Conservation (phyloP, 2,888 invertebrate genomes). For the Melinaea marsaeus region DNA sequence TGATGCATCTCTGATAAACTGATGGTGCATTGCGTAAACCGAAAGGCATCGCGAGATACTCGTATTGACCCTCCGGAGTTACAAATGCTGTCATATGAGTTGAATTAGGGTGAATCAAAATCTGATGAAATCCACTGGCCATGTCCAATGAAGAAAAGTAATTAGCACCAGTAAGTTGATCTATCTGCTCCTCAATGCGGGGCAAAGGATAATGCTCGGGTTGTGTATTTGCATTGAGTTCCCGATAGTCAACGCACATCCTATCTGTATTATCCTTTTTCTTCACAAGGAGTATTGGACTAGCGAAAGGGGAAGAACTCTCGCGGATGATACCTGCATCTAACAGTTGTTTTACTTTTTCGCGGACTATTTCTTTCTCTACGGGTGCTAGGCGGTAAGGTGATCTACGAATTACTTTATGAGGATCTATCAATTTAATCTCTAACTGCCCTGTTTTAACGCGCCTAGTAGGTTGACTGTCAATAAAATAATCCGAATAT, state of each 20-base stretch:
- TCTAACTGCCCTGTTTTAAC: slow-evolving; percentile 25
- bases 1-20: slow-evolving; percentile 43
- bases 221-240: background rate
- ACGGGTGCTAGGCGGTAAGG: slow-evolving; percentile 31
- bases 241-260: background rate
- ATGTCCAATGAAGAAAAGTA: slow-evolving; percentile 17
- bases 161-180: background rate
- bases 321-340: too few species aligned
- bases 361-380: slow-evolving; percentile 29
- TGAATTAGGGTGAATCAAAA: slow-evolving; percentile 28
- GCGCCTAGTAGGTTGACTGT: slow-evolving; percentile 26
- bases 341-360: too few species aligned
- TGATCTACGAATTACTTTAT: slow-evolving; percentile 5
- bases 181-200: background rate
- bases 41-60: slow-evolving; percentile 29
- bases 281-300: too few species aligned
- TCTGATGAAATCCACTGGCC: slow-evolving; percentile 29
- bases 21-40: slow-evolving; percentile 37
- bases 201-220: background rate
- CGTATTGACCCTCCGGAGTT: slow-evolving; percentile 28
- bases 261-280: too few species aligned
- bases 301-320: background rate
- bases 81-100: slow-evolving; percentile 30
- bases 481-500: slow-evolving; percentile 21
- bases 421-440: slow-evolving; percentile 22